Evolutionary conservation across 2,797 vertebrate species (phyloP), one percentile per base, ranked within the genome.

Genomic region (Psittacula derbiana): DNA sequence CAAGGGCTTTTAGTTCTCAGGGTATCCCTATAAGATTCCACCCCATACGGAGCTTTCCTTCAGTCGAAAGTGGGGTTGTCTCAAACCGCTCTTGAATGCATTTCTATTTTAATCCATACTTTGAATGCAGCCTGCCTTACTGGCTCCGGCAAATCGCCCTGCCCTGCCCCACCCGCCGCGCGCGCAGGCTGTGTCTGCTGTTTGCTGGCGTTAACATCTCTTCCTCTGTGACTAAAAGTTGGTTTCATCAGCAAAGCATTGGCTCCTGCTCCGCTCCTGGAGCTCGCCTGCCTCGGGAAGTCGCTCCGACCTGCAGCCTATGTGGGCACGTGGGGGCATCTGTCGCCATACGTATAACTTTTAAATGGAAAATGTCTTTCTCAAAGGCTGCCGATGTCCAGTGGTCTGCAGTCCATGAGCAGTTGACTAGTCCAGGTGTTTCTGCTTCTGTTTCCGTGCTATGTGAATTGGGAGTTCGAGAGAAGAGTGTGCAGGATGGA

Each of bases 281-380:
- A 52, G 67, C 84, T 55, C 53, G 25, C 79, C 88, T 61, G 92
- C 92, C 80, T 44, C n/a, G 38, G 75, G 62, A 62, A 88, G 87
- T 57, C 50, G 31, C 72, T 46, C 81, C 8, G 57, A 93, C 86
- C 84, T 62, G 92, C 88, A 64, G 76, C 93, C 89, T 80, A 15
- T 80, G 95, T 0, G 16, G 80, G 64, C 89, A 64, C 67, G 19
- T n/a, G 57, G 94, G 80, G 94, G 65, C 92, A 44, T 67, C 87
- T 84, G 79, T 87, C 81, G n/a, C 91, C 88, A 55, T n/a, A 95
- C 88, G 81, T 62, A 5, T 89, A 89, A 91, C 93, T 93, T 88
- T 96, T 97, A 95, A 93, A 96, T 95, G 97, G 97, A 97, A 97
- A 92, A 97, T 97, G 97, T 94, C 97, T 97, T 88, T 97, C 96